phyloP scores from a whole-genome alignment of 2,113 vertebrate genomes.

The Chrysochloris asiatica region DNA sequence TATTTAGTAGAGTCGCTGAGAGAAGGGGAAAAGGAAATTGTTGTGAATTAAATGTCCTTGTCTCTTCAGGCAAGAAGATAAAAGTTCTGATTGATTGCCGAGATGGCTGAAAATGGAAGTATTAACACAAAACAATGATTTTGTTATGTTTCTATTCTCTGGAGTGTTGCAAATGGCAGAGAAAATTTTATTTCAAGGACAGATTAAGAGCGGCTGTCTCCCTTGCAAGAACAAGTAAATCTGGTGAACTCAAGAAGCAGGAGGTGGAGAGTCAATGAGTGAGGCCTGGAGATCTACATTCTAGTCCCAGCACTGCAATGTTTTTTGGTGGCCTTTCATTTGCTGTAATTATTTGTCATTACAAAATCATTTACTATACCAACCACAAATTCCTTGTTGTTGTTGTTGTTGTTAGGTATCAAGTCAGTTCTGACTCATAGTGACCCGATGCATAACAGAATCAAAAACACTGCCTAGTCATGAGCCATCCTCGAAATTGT shows the following conservation, averaged over 20 bases:
- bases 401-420: too few relatives aligned
- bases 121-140: conserved; percentile 74
- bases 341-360: neutral
- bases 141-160: conserved; percentile 68
- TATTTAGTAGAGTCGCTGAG: conserved; percentile 79
- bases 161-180: conserved; percentile 55
- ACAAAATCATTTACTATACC: neutral
- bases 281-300: neutral
- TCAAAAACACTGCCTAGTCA: too few relatives aligned
- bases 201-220: conserved; percentile 51
- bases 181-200: conserved; percentile 66
- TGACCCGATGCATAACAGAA: too few relatives aligned
- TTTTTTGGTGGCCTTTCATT: neutral
- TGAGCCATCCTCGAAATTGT: too few relatives aligned
- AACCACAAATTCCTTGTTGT: neutral
- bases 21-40: conserved; percentile 80
- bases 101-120: conserved; percentile 67
- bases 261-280: neutral
- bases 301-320: too few relatives aligned
- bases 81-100: conserved; percentile 80
- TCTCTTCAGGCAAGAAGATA: conserved; percentile 80
- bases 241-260: conserved; percentile 19
- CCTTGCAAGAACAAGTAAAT: conserved; percentile 34
- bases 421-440: too few relatives aligned
- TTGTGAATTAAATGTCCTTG: conserved; percentile 83